phyloP scores from a whole-genome alignment of 2,113 vertebrate species.

The Cinclus cinclus region DNA sequence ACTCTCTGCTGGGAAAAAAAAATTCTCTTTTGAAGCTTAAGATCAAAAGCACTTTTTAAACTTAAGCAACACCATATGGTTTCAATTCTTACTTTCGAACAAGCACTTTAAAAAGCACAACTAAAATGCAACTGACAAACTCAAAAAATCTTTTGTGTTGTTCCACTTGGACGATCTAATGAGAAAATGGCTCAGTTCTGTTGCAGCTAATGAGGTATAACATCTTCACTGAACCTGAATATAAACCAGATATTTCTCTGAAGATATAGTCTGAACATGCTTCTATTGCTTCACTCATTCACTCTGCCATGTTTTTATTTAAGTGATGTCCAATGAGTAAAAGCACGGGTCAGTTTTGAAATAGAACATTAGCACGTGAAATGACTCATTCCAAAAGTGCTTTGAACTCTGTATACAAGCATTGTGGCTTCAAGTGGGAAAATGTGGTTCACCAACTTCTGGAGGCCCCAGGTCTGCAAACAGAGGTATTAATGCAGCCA shows the following conservation, averaged over 20 bases:
- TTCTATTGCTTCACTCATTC: not conserved
- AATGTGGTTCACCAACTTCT: not conserved
- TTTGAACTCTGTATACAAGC: conserved; percentile 40
- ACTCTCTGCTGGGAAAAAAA: conserved; percentile 46
- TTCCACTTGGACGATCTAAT: conserved; percentile 66
- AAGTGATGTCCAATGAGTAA: conserved; percentile 57
- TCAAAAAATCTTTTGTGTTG: conserved; percentile 51
- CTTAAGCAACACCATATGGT: conserved; percentile 17
- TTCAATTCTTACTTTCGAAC: conserved; percentile 52
- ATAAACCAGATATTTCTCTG: conserved; percentile 45
- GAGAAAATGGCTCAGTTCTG: conserved; percentile 68
- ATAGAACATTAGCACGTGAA: conserved; percentile 41
- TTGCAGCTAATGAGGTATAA: conserved; percentile 60
- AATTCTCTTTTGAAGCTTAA: conserved; percentile 53
- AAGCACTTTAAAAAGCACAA: conserved; percentile 55
- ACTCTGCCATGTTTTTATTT: conserved; percentile 54
- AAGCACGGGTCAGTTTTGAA: conserved; percentile 55
- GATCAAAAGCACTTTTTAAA: conserved; percentile 45
- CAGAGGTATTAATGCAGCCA: not conserved
- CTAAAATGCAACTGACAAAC: conserved; percentile 57
- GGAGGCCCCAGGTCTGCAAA: not conserved
- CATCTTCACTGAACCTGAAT: conserved; percentile 64
- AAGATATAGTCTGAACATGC: not conserved
- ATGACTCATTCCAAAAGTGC: not conserved
- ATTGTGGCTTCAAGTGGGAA: not conserved